Evolutionary conservation across 2,113 vertebrate genomes (phyloP).

Genomic region (Sapajus apella): DNA sequence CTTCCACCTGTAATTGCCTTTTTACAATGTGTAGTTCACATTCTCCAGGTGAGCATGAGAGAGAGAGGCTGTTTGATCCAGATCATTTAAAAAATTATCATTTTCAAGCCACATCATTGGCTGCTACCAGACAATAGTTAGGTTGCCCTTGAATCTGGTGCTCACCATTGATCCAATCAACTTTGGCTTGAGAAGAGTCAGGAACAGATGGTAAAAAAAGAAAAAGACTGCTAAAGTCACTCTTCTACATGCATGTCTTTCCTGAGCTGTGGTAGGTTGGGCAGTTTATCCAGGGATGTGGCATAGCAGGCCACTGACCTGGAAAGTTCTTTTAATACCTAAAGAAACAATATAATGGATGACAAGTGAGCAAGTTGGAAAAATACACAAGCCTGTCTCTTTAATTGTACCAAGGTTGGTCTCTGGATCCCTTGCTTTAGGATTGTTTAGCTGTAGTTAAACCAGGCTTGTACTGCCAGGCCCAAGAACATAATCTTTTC

Average conservation of each 20-base stretch:
- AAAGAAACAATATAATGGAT: conserved; percentile 23
- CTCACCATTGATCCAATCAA: neutral
- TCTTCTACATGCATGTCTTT: neutral
- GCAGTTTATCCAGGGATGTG: conserved; percentile 2
- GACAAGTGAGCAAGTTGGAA: conserved; percentile 1
- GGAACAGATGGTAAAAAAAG: neutral
- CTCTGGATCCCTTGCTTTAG: neutral
- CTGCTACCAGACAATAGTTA: neutral
- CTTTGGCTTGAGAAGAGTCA: neutral
- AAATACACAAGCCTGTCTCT: neutral
- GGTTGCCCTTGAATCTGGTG: neutral
- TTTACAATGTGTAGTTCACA: neutral
- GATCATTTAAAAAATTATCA: neutral
- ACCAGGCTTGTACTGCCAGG: neutral
- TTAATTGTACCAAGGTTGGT: neutral
- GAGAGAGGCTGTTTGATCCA: neutral
- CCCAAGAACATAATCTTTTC: conserved; percentile 47
- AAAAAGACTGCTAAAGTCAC: neutral
- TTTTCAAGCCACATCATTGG: neutral
- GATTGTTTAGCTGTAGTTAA: neutral
- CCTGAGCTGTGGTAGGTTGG: neutral
- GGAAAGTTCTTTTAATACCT: conserved; percentile 45
- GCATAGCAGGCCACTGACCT: neutral
- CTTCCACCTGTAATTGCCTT: neutral
- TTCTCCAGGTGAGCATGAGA: neutral